Percentiles rank a stretch among this genome's conserved stretches.
phyloP scores from a whole-genome alignment of 2,113 vertebrate species.

The Callipepla squamata region DNA sequence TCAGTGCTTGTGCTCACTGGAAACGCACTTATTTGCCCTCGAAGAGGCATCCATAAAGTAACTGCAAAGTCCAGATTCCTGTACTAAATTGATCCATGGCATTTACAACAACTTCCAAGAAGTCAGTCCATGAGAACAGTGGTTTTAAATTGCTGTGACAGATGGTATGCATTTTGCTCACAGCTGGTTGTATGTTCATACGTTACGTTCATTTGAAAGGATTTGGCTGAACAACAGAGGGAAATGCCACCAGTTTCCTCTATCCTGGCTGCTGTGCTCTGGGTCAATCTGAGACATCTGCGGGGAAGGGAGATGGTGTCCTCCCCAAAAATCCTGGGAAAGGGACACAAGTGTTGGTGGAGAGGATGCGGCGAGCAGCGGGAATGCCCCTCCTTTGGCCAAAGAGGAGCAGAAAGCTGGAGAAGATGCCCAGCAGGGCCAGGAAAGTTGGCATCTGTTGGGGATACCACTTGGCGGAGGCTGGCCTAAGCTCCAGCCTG shows the following conservation, averaged over 20 bases:
- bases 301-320: neutral
- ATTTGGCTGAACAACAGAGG: conserved; percentile 1
- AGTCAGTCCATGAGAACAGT: conserved; percentile 11
- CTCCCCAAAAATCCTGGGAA: neutral
- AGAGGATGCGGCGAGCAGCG: neutral
- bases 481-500: neutral
- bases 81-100: neutral
- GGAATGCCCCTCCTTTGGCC: neutral
- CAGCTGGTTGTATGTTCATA: neutral
- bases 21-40: neutral
- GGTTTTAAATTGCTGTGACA: conserved; percentile 31
- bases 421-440: neutral
- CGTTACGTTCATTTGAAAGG: neutral
- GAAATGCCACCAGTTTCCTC: neutral
- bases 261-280: fast-evolving
- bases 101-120: conserved; percentile 13
- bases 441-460: neutral
- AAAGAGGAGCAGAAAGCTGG: neutral
- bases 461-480: fast-evolving
- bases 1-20: neutral
- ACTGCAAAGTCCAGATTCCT: neutral
- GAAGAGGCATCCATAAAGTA: neutral
- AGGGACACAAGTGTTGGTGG: neutral
- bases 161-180: conserved; percentile 37
- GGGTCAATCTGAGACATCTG: neutral